These are phyloP conservation scores for Odontomyia ornata DNA, from an alignment of 2,888 invertebrate genomes.

Conservation along the genomic window DNA sequence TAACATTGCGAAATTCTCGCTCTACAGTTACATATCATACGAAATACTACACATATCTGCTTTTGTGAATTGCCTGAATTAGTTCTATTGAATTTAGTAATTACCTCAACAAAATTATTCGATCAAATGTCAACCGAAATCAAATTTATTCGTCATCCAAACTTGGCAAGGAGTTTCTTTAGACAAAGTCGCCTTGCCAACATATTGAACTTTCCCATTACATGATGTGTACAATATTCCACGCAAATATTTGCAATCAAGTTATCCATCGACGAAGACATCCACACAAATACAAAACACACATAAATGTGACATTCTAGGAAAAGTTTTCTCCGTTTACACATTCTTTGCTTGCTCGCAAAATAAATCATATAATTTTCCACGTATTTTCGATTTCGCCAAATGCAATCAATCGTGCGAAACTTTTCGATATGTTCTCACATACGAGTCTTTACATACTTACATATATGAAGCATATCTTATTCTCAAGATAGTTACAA, in stretches of 20 bases:
- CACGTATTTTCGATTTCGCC: constrained; percentile 11
- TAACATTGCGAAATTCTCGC: too few species aligned
- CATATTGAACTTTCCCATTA: constrained; percentile 9
- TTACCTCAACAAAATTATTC: too few species aligned
- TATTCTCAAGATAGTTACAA: too few species aligned
- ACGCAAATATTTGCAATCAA: constrained; percentile 6
- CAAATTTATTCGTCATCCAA: too few species aligned
- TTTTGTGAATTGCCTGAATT: too few species aligned
- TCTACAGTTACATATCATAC: too few species aligned
- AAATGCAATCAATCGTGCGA: constrained; percentile 18
- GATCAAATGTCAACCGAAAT: too few species aligned
- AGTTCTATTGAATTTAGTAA: too few species aligned
- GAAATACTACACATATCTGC: too few species aligned
- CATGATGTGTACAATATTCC: background rate
- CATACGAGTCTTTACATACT: background rate
- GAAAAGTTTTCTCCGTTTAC: constrained; percentile 12
- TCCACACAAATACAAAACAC: background rate
- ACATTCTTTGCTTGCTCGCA: background rate
- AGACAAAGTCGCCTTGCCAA: background rate
- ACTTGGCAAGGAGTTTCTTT: background rate
- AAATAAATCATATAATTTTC: constrained; percentile 16
- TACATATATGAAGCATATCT: too few species aligned
- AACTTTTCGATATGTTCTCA: background rate
- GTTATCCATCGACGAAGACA: background rate
- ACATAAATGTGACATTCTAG: background rate